A percentile compares a stretch with the other conserved stretches of the same genome.
phyloP scores from a whole-genome alignment of 2,113 vertebrate genomes.

The Menidia beryllina region DNA sequence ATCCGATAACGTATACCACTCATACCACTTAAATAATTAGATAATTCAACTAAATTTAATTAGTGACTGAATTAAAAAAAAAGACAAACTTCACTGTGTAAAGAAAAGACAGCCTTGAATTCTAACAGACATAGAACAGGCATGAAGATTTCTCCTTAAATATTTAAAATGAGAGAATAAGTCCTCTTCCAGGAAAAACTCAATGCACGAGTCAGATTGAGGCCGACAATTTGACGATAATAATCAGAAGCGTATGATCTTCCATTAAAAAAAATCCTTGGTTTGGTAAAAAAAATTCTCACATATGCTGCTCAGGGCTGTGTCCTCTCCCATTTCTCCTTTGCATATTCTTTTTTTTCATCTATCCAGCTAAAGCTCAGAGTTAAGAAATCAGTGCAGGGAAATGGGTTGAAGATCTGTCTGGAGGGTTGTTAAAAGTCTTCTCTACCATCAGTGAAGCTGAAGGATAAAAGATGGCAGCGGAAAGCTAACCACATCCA shows the following conservation, averaged over 20 bases:
- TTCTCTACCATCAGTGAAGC: constrained; percentile 35
- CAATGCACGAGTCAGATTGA: constrained; percentile 16
- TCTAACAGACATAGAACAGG: constrained; percentile 12
- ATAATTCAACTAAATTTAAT: too few species aligned
- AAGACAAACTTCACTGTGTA: constrained; percentile 4
- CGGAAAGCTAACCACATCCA: constrained; percentile 43
- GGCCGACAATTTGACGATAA: constrained; percentile 30
- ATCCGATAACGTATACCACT: too few species aligned
- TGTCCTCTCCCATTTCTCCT: constrained; percentile 48
- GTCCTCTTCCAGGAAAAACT: constrained; percentile 18
- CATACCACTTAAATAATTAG: too few species aligned
- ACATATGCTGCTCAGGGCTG: constrained; percentile 39
- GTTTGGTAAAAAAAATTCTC: constrained; percentile 36
- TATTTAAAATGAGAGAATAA: not conserved
- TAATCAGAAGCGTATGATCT: constrained; percentile 33
- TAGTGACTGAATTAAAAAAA: too few species aligned
- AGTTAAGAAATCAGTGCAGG: constrained; percentile 45
- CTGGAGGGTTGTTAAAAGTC: constrained; percentile 40
- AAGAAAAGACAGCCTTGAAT: constrained; percentile 16
- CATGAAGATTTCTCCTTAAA: constrained; percentile 33
- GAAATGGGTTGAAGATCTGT: constrained; percentile 44
- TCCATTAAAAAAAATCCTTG: constrained; percentile 44
- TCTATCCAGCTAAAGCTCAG: constrained; percentile 32
- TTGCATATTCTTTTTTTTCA: constrained; percentile 38
- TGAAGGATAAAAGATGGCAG: constrained; percentile 53